Conservation (phyloP, 2,888 invertebrate genomes). For the Catocala sponsa region DNA sequence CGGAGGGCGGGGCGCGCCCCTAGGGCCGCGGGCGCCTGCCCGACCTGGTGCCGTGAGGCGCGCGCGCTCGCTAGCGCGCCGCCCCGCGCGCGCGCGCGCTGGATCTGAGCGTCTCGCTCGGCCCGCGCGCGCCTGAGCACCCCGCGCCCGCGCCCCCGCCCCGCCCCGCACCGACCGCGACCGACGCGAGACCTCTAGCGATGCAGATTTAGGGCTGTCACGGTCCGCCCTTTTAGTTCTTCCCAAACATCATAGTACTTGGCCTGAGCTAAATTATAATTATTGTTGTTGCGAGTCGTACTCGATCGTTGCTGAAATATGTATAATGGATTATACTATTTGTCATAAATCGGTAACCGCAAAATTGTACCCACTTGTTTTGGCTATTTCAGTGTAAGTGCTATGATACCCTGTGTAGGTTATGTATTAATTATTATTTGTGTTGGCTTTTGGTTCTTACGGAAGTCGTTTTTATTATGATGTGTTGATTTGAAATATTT, state of each 20-base stretch:
- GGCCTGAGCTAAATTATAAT: conserved; percentile 61
- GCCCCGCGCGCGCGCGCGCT: conserved; percentile 39
- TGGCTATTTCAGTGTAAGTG: conserved; percentile 59
- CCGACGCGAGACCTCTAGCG: conserved; percentile 15
- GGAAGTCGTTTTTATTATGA: conserved; percentile 24
- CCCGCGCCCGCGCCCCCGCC: conserved; percentile 27
- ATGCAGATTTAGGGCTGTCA: conserved; percentile 38
- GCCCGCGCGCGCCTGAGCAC: conserved; percentile 40
- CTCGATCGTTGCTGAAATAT: conserved; percentile 43
- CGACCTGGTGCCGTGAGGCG: conserved; percentile 88
- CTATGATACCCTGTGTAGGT: conserved; percentile 53
- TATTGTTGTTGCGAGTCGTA: conserved; percentile 38
- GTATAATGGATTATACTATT: conserved; percentile 31
- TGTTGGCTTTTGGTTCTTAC: conserved; percentile 29
- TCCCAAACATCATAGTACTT: conserved; percentile 58
- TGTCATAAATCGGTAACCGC: conserved; percentile 34
- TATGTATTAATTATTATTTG: conserved; percentile 38
- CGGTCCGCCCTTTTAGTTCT: conserved; percentile 25
- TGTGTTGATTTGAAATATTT: conserved; percentile 23
- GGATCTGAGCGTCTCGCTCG: conserved; percentile 31
- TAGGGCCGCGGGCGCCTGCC: conserved; percentile 89
- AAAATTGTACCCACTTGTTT: conserved; percentile 33
- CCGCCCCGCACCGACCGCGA: conserved; percentile 26
- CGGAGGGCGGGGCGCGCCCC: conserved; percentile 81
- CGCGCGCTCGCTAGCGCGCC: conserved; percentile 65